Conservation (phyloP, 2,113 vertebrate species). For the Lasiurus cinereus region DNA sequence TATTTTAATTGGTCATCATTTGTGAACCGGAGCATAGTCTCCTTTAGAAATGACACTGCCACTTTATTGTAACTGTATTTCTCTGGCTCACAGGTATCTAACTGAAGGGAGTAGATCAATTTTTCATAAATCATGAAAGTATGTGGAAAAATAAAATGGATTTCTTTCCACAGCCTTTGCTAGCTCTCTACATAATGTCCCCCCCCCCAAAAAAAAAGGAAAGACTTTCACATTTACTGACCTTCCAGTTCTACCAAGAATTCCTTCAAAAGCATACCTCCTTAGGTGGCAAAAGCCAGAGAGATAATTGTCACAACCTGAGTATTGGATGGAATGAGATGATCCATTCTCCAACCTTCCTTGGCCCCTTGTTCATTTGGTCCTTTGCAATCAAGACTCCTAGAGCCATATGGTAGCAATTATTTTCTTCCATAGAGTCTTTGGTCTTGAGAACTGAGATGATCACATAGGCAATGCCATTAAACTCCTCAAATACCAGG, state of each 20-base stretch:
- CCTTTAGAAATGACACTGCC: conserved; percentile 72
- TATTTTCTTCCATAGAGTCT: not conserved
- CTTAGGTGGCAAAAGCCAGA: not conserved
- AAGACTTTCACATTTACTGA: not conserved
- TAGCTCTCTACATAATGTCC: not conserved
- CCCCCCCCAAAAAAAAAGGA: not conserved
- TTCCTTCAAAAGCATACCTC: not conserved
- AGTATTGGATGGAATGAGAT: not conserved
- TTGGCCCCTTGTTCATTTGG: not conserved
- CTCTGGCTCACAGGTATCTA: conserved; percentile 73
- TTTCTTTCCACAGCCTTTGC: conserved; percentile 43
- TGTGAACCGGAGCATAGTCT: conserved; percentile 53
- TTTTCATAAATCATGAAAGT: conserved; percentile 76
- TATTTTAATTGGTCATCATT: conserved; percentile 82
- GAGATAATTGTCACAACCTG: not conserved
- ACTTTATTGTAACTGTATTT: conserved; percentile 80
- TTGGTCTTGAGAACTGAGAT: not conserved
- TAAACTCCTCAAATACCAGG: not conserved
- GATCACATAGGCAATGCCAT: not conserved
- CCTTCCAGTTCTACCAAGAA: conserved; percentile 15
- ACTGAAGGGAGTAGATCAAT: conserved; percentile 68
- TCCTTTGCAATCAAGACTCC: not conserved
- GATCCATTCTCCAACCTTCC: not conserved
- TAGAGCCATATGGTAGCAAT: not conserved
- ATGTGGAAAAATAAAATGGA: conserved; percentile 63